These are phyloP conservation scores for Syndactyla subalaris DNA, from an alignment of 2,797 vertebrate species.

Conservation along the genomic window DNA sequence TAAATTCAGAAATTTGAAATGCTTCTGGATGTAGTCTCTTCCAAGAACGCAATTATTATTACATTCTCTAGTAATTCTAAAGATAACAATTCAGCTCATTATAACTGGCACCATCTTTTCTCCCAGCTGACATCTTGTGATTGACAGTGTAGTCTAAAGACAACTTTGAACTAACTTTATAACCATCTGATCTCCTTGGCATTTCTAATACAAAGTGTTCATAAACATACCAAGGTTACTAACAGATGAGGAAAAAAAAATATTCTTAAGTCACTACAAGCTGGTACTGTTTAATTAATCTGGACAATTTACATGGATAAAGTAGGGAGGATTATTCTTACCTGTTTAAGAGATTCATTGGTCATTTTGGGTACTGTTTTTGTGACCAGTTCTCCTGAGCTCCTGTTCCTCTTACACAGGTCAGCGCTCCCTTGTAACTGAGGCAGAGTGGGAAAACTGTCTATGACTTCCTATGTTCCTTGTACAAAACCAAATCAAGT, in stretches of 20 bases:
- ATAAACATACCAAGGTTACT: not conserved
- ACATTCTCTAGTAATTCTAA: not conserved
- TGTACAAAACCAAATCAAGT: not conserved
- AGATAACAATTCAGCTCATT: not conserved
- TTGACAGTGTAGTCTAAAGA: not conserved
- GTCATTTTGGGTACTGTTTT: accelerated
- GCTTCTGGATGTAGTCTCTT: not conserved
- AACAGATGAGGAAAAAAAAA: not conserved
- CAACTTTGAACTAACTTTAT: not conserved
- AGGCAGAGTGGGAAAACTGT: not conserved
- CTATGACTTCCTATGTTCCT: not conserved
- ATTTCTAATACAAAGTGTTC: not conserved
- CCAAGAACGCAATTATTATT: not conserved
- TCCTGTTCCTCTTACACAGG: not conserved
- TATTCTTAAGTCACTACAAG: not conserved
- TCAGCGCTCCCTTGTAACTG: not conserved
- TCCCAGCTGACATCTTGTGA: not conserved
- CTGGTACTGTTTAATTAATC: not conserved
- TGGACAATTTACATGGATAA: not conserved
- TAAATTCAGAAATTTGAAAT: slow-evolving; percentile 16
- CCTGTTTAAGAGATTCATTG: not conserved
- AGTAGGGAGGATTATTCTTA: not conserved
- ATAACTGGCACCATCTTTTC: not conserved
- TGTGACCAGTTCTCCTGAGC: not conserved
- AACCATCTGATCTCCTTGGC: not conserved